A percentile compares a stretch with the other conserved stretches of the same genome.
These are phyloP conservation scores for Cathartes aura DNA, from an alignment of 2,113 vertebrate genomes.

Conservation along the genomic window DNA sequence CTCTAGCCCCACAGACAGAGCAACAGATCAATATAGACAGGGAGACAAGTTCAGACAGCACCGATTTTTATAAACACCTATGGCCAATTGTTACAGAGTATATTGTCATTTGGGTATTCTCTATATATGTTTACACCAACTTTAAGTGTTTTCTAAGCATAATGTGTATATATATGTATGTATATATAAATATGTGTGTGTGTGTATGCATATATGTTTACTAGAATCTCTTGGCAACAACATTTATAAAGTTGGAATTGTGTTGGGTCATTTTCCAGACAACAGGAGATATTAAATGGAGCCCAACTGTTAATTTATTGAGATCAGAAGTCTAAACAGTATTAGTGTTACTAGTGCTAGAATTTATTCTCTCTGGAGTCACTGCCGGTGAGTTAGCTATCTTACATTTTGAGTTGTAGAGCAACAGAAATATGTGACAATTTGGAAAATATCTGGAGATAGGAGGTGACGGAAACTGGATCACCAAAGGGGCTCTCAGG, in stretches of 20 bases:
- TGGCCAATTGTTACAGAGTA: background rate
- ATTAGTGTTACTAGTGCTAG: background rate
- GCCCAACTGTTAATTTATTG: fast-evolving
- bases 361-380: background rate
- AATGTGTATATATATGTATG: too few relatives aligned
- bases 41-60: background rate
- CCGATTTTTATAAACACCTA: background rate
- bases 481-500: background rate
- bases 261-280: background rate
- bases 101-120: background rate
- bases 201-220: background rate
- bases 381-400: background rate
- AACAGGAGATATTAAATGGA: background rate
- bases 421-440: background rate
- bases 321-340: background rate
- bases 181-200: too few relatives aligned
- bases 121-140: background rate
- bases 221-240: background rate
- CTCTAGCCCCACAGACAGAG: background rate
- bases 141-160: background rate
- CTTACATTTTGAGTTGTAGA: background rate
- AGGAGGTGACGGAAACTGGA: background rate
- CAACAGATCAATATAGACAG: background rate
- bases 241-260: background rate
- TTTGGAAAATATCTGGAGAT: background rate